Conservation (phyloP, 2,888 invertebrate genomes). For the Callyntrura sp. region DNA sequence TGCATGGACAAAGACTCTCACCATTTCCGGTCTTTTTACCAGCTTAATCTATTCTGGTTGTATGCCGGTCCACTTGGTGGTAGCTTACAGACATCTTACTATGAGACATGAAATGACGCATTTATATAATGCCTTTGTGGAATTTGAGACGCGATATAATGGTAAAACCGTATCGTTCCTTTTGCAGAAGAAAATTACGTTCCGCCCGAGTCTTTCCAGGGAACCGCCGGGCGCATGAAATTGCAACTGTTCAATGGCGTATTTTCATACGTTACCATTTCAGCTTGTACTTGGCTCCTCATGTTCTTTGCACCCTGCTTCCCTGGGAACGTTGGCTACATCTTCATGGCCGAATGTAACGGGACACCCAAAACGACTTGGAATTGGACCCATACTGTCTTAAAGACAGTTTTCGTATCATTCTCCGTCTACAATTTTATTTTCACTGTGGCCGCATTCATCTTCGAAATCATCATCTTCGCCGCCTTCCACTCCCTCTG, state of each 20-base stretch:
- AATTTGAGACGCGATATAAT: slow-evolving; percentile 3
- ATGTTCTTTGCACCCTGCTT: background rate
- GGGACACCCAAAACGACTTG: background rate
- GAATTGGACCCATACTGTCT: background rate
- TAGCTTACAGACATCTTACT: background rate
- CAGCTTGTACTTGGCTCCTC: background rate
- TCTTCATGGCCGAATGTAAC: background rate
- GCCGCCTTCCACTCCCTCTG: background rate
- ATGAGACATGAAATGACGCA: background rate
- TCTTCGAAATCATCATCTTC: background rate
- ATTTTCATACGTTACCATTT: background rate
- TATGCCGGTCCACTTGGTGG: background rate
- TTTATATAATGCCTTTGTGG: background rate
- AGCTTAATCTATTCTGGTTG: background rate
- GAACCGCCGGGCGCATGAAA: background rate
- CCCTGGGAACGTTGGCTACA: slow-evolving; percentile 5
- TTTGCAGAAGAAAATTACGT: background rate
- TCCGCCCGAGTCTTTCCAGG: background rate
- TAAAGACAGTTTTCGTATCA: background rate
- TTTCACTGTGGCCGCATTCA: background rate
- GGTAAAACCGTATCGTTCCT: background rate
- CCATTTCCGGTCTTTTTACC: background rate
- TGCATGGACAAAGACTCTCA: background rate
- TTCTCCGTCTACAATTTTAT: background rate
- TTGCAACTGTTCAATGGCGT: background rate